phyloP scores from a whole-genome alignment of 1,140 invertebrate genomes.

The Leptinotarsa texana region DNA sequence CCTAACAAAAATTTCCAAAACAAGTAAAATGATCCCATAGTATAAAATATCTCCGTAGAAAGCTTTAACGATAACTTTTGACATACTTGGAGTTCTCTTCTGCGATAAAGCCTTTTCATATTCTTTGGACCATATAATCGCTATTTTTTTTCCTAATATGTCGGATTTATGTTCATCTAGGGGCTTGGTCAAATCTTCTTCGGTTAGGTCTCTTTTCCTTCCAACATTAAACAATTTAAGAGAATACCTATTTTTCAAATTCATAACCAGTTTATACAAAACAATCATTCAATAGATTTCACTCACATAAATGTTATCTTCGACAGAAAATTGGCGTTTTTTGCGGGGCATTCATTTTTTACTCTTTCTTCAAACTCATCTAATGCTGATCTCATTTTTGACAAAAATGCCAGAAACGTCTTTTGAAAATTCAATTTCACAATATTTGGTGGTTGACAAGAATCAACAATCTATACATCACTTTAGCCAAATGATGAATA shows the following conservation, averaged over 20 bases:
- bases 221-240: slow-evolving; percentile 46
- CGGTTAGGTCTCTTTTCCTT: slow-evolving; percentile 42
- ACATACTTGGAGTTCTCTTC: slow-evolving; percentile 51
- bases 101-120: slow-evolving; percentile 36
- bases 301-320: slow-evolving; percentile 60
- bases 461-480: too few relatives aligned
- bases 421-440: too few relatives aligned
- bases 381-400: neutral
- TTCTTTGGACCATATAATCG: slow-evolving; percentile 45
- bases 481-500: too few relatives aligned
- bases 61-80: slow-evolving; percentile 50
- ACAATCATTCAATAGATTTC: slow-evolving; percentile 11
- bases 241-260: slow-evolving; percentile 50
- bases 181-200: slow-evolving; percentile 44
- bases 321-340: slow-evolving; percentile 58
- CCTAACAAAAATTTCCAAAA: slow-evolving; percentile 51
- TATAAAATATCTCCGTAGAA: slow-evolving; percentile 53
- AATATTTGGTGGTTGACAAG: too few relatives aligned
- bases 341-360: slow-evolving; percentile 56
- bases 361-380: neutral
- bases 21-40: slow-evolving; percentile 50
- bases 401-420: neutral
- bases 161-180: slow-evolving; percentile 45
- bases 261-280: slow-evolving; percentile 17
- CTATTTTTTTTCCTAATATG: slow-evolving; percentile 43